Percentiles rank a stretch among this genome's conserved stretches.
phyloP scores from a whole-genome alignment of 1,140 invertebrate species.

The Lucilia cuprina region DNA sequence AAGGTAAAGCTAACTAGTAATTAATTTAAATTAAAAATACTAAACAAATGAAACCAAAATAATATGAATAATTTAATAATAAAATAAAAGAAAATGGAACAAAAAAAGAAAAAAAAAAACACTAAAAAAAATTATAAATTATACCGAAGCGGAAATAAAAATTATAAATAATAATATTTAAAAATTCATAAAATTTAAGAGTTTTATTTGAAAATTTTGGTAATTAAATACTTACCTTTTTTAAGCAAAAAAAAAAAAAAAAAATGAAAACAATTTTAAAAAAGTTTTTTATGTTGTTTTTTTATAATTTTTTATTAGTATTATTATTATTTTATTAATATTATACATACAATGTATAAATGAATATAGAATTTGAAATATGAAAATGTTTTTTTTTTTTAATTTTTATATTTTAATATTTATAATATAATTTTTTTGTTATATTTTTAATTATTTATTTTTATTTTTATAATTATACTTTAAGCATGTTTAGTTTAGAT shows the following conservation, averaged over 20 bases:
- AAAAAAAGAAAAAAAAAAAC: constrained; percentile 33
- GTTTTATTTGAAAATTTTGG: not conserved
- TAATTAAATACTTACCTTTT: not conserved
- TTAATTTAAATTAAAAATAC: constrained; percentile 34
- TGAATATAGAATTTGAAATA: constrained; percentile 14
- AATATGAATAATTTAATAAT: not conserved
- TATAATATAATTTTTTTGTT: constrained; percentile 20
- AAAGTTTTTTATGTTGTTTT: not conserved
- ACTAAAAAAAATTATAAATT: constrained; percentile 61
- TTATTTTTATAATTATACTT: not conserved
- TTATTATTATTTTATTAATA: not conserved
- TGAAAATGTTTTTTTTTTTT: constrained; percentile 9
- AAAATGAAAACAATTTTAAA: not conserved
- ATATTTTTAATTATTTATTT: constrained; percentile 5
- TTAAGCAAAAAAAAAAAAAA: not conserved
- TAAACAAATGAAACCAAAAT: constrained; percentile 16
- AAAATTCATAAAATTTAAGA: constrained; percentile 46
- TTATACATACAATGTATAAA: constrained; percentile 4
- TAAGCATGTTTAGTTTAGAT: constrained; percentile 31
- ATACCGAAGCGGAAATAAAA: constrained; percentile 61
- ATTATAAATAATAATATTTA: constrained; percentile 58
- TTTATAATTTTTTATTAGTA: not conserved
- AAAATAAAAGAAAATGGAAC: constrained; percentile 23
- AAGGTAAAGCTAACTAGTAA: constrained; percentile 36
- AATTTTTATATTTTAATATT: not conserved